Evolutionary conservation across 2,888 invertebrate species (phyloP).

Genomic region (Hyposoter didymator): DNA sequence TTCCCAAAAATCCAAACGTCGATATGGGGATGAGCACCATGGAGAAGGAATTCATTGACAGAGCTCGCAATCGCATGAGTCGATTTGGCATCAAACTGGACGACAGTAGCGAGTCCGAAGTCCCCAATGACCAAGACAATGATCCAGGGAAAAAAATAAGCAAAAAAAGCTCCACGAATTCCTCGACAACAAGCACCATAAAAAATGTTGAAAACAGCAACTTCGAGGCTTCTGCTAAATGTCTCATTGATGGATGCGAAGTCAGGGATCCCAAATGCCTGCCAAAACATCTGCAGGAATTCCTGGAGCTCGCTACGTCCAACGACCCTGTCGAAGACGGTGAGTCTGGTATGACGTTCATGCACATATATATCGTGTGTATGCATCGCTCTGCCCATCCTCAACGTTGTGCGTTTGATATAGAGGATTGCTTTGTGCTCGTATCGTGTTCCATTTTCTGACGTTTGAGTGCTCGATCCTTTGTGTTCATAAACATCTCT

Average conservation of each 20-base stretch:
- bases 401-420: slow-evolving; percentile 45
- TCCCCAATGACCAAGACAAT: slow-evolving; percentile 71
- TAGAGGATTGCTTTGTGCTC: slow-evolving; percentile 84
- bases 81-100: slow-evolving; percentile 89
- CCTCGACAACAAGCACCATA: slow-evolving; percentile 73
- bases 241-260: slow-evolving; percentile 88
- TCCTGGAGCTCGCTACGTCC: slow-evolving; percentile 87
- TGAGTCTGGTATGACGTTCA: slow-evolving; percentile 80
- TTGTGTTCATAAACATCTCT: slow-evolving; percentile 18
- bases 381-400: slow-evolving; percentile 84
- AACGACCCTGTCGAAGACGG: slow-evolving; percentile 84
- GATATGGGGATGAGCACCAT: slow-evolving; percentile 84
- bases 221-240: slow-evolving; percentile 84
- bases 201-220: slow-evolving; percentile 72
- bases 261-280: slow-evolving; percentile 88
- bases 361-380: slow-evolving; percentile 79
- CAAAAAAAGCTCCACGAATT: slow-evolving; percentile 83
- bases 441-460: slow-evolving; percentile 79
- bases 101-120: slow-evolving; percentile 84
- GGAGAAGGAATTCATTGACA: slow-evolving; percentile 91
- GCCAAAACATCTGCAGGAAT: slow-evolving; percentile 92
- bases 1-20: slow-evolving; percentile 54
- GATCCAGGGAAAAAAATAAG: slow-evolving; percentile 77
- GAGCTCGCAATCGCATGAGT: slow-evolving; percentile 89
- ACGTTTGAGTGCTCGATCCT: slow-evolving; percentile 49